Evolutionary conservation across 2,113 vertebrate genomes (phyloP).

Genomic region (Thryonomys swinderianus): DNA sequence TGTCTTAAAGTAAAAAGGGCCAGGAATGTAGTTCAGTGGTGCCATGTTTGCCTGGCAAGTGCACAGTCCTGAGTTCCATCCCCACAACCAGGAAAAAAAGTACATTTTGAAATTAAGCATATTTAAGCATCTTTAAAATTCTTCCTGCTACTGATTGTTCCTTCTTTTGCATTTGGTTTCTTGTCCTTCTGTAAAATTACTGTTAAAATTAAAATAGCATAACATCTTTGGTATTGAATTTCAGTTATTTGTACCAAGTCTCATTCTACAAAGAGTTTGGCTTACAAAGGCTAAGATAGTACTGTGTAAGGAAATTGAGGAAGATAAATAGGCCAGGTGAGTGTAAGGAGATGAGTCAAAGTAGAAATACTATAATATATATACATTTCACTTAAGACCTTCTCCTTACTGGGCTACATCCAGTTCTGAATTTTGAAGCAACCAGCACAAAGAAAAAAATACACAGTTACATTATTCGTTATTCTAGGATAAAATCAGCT

Average conservation of each 20-base stretch:
- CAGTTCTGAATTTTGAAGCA: background rate
- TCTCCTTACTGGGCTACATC: background rate
- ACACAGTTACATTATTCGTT: background rate
- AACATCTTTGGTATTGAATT: slow-evolving; percentile 49
- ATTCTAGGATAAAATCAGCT: background rate
- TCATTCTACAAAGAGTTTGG: slow-evolving; percentile 1
- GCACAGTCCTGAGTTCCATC: no score
- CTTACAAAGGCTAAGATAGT: background rate
- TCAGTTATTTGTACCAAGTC: slow-evolving; percentile 14
- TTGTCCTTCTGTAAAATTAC: background rate
- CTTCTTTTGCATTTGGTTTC: slow-evolving; percentile 26
- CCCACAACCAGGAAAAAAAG: background rate
- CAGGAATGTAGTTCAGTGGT: no score
- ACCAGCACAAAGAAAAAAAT: background rate
- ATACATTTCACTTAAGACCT: background rate
- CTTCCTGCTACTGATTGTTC: background rate
- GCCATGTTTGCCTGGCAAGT: no score
- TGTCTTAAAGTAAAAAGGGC: no score
- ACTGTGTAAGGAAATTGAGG: slow-evolving; percentile 7
- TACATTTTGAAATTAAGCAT: slow-evolving; percentile 32
- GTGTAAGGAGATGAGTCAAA: background rate
- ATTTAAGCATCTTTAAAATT: slow-evolving; percentile 39
- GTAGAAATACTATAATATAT: background rate
- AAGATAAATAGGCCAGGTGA: background rate
- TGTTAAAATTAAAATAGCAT: background rate